Evolutionary conservation across 2,797 vertebrate genomes (phyloP).

Genomic region (Oophaga sylvatica): DNA sequence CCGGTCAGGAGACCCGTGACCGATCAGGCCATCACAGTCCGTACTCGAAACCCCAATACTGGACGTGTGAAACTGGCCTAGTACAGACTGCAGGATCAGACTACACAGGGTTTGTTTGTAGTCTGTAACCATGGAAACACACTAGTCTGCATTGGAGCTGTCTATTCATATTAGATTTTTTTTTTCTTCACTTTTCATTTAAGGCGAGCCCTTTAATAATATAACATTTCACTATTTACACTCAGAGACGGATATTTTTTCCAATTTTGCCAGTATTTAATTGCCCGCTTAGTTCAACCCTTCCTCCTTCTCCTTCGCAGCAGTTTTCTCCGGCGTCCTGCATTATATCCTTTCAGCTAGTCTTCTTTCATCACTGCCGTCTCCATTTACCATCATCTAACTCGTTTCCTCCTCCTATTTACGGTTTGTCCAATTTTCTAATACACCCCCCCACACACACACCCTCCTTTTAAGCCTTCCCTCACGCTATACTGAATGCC

Average conservation of each 20-base stretch:
- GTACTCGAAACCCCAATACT: too few species aligned
- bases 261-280: background rate
- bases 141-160: background rate
- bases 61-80: too few species aligned
- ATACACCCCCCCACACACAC: background rate
- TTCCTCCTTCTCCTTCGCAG: background rate
- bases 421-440: background rate
- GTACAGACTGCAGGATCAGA: background rate
- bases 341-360: background rate
- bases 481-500: constrained; percentile 28
- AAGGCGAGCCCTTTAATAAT: background rate
- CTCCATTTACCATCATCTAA: background rate
- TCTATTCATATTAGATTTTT: background rate
- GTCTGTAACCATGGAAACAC: background rate
- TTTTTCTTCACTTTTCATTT: too few species aligned
- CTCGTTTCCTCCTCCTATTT: background rate
- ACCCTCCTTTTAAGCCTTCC: background rate
- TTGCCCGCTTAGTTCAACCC: background rate
- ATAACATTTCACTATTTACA: background rate
- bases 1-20: too few species aligned
- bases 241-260: too few species aligned
- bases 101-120: too few species aligned
- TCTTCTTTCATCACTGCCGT: background rate
- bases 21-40: too few species aligned
- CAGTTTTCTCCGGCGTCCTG: background rate